Evolutionary conservation across 1,140 invertebrate genomes (phyloP).

Genomic region (Octopus sinensis): DNA sequence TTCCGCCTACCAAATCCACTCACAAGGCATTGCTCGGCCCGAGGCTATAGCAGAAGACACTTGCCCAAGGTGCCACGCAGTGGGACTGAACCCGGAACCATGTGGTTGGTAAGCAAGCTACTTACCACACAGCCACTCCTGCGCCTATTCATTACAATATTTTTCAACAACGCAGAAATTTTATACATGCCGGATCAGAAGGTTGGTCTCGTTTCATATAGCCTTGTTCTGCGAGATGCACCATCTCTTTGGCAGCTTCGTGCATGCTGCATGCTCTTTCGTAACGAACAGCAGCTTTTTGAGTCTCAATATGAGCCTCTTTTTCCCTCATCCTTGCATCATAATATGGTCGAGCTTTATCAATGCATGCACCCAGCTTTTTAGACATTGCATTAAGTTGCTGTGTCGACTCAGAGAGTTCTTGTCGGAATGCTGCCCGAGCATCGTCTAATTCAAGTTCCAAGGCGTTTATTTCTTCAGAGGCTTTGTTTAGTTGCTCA

Average conservation of each 20-base stretch:
- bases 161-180: too few species aligned
- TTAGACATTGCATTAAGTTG: slow-evolving; percentile 60
- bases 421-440: slow-evolving; percentile 58
- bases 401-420: slow-evolving; percentile 61
- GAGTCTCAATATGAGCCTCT: slow-evolving; percentile 64
- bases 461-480: slow-evolving; percentile 90
- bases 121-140: too few species aligned
- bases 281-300: slow-evolving; percentile 63
- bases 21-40: too few species aligned
- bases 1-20: too few species aligned
- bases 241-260: slow-evolving; percentile 69
- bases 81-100: too few species aligned
- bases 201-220: slow-evolving; percentile 55
- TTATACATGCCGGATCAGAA: slow-evolving; percentile 72
- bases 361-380: slow-evolving; percentile 61
- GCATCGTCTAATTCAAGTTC: slow-evolving; percentile 85
- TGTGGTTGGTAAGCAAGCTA: too few species aligned
- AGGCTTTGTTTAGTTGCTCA: slow-evolving; percentile 88
- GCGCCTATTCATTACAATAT: too few species aligned
- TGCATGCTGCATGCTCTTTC: slow-evolving; percentile 66
- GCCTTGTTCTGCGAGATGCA: slow-evolving; percentile 62
- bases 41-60: too few species aligned
- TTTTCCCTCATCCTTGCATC: slow-evolving; percentile 69
- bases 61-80: too few species aligned
- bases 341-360: slow-evolving; percentile 64